These are phyloP conservation scores for Calliphora vomitoria DNA, from an alignment of 2,888 invertebrate species.

Conservation along the genomic window DNA sequence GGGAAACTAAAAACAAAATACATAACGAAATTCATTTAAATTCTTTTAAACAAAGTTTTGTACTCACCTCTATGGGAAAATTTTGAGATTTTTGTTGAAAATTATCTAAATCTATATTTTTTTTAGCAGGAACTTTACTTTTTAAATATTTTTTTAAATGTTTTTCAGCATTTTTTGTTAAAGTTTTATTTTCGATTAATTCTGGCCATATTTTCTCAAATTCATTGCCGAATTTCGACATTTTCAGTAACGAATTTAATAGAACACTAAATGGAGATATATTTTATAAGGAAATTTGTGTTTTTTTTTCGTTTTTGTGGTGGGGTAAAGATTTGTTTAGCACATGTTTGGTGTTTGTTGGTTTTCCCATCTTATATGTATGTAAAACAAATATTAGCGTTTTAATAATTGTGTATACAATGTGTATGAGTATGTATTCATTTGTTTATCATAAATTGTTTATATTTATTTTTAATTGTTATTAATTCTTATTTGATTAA, in stretches of 20 bases:
- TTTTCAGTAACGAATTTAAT: conserved; percentile 32
- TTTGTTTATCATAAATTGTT: no score
- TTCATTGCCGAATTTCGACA: conserved; percentile 78
- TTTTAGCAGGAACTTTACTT: neutral
- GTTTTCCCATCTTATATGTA: no score
- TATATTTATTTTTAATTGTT: no score
- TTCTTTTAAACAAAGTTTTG: neutral
- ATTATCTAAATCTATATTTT: conserved; percentile 56
- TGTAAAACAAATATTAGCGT: no score
- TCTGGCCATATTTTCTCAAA: conserved; percentile 77
- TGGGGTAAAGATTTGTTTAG: no score
- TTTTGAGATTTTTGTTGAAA: conserved; percentile 76
- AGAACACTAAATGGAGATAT: neutral
- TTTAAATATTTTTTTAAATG: conserved; percentile 74
- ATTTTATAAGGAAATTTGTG: no score
- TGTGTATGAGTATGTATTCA: no score
- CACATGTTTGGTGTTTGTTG: no score
- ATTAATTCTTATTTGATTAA: no score
- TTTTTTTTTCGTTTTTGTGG: no score
- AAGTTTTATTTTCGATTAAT: conserved; percentile 7
- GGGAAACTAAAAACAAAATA: conserved; percentile 78
- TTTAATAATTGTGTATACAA: no score
- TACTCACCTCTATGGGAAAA: conserved; percentile 78
- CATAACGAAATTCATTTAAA: no score
- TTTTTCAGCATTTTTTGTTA: conserved; percentile 75